Percentiles rank a stretch among this genome's conserved stretches.
Evolutionary conservation across 2,797 vertebrate species (phyloP).

Genomic region (Xenentodon cancila): DNA sequence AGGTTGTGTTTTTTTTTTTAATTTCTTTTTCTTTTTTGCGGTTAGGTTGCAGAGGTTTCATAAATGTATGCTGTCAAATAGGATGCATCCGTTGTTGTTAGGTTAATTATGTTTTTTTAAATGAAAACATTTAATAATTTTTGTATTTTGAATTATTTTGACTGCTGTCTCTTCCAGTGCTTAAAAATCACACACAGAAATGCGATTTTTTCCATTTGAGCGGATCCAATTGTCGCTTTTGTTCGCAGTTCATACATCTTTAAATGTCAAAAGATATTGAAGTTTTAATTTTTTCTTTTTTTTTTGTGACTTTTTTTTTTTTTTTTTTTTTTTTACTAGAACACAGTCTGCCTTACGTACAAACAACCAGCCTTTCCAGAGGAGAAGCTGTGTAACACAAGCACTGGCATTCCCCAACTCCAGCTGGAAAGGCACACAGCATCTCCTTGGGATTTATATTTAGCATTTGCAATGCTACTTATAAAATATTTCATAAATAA

Average conservation of each 20-base stretch:
- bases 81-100: no score
- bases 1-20: no score
- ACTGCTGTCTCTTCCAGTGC: slow-evolving; percentile 50
- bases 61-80: no score
- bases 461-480: slow-evolving; percentile 86
- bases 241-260: slow-evolving; percentile 75
- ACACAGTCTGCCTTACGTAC: slow-evolving; percentile 79
- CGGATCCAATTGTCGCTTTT: slow-evolving; percentile 81
- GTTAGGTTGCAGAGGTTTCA: no score
- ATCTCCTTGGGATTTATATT: slow-evolving; percentile 85
- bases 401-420: slow-evolving; percentile 69
- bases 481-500: slow-evolving; percentile 88
- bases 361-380: slow-evolving; percentile 74
- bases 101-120: no score
- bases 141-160: background rate
- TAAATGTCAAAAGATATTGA: slow-evolving; percentile 61
- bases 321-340: slow-evolving; percentile 67
- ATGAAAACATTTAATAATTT: no score
- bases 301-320: slow-evolving; percentile 24
- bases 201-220: slow-evolving; percentile 83
- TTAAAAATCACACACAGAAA: slow-evolving; percentile 69
- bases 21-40: no score
- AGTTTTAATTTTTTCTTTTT: slow-evolving; percentile 22
- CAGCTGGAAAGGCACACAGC: slow-evolving; percentile 67
- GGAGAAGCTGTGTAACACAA: slow-evolving; percentile 71